These are phyloP conservation scores for Candoia aspera DNA, from an alignment of 2,113 vertebrate genomes.

Conservation along the genomic window DNA sequence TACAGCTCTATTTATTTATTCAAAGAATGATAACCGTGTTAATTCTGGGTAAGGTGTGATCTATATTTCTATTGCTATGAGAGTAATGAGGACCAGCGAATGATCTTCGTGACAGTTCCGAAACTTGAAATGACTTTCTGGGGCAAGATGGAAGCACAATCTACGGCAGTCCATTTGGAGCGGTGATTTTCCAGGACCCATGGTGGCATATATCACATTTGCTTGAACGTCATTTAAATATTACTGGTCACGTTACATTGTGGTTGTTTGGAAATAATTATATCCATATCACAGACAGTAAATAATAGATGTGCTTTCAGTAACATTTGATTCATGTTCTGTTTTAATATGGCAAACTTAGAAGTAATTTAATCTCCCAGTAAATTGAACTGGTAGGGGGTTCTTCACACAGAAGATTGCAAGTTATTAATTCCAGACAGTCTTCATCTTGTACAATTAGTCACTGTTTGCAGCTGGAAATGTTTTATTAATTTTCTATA, in stretches of 20 bases:
- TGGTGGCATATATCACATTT: slow-evolving; percentile 51
- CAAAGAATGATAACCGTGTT: background rate
- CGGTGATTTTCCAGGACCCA: slow-evolving; percentile 19
- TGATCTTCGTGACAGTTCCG: background rate
- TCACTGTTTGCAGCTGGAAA: slow-evolving; percentile 89
- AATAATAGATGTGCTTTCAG: slow-evolving; percentile 89
- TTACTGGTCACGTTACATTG: slow-evolving; percentile 83
- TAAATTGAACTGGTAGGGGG: slow-evolving; percentile 91
- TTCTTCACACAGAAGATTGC: slow-evolving; percentile 87
- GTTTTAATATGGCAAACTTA: slow-evolving; percentile 93
- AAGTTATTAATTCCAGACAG: slow-evolving; percentile 89
- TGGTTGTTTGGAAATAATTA: slow-evolving; percentile 89
- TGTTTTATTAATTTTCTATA: slow-evolving; percentile 88
- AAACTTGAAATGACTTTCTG: slow-evolving; percentile 21
- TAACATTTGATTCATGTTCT: slow-evolving; percentile 86
- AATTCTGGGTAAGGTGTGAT: background rate
- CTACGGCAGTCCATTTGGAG: slow-evolving; percentile 32
- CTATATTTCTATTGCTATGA: background rate
- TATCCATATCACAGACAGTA: slow-evolving; percentile 95
- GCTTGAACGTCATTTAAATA: slow-evolving; percentile 79
- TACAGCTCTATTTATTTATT: background rate
- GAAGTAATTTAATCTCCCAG: slow-evolving; percentile 90
- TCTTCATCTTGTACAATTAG: slow-evolving; percentile 90
- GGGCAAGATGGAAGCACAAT: slow-evolving; percentile 21
- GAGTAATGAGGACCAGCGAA: background rate